phyloP scores from a whole-genome alignment of 2,888 invertebrate species.

The Drosophila buzzatii region DNA sequence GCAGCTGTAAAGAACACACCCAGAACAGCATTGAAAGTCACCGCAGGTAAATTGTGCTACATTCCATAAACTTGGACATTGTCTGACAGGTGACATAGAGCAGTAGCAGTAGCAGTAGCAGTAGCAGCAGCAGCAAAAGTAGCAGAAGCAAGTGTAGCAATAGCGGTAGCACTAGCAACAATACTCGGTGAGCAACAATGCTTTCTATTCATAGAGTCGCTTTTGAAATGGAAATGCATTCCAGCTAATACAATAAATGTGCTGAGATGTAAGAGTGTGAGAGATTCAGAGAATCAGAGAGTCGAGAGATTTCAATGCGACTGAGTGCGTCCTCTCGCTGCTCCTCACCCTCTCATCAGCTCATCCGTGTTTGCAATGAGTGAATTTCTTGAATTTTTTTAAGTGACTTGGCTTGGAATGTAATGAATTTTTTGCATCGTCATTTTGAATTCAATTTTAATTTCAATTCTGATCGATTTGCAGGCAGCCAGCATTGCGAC shows the following conservation, averaged over 20 bases:
- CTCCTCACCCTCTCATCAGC: background rate
- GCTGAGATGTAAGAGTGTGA: constrained; percentile 11
- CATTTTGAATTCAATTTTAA: constrained; percentile 34
- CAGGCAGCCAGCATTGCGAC: constrained; percentile 26
- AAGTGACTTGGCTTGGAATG: constrained; percentile 57
- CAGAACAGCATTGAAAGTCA: constrained; percentile 38
- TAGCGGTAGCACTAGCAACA: constrained; percentile 24
- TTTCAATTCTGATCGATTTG: constrained; percentile 57
- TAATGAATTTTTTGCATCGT: constrained; percentile 69
- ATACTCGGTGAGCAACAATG: constrained; percentile 42
- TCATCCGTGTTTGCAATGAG: constrained; percentile 30
- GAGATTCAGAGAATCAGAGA: constrained; percentile 15
- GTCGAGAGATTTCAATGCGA: constrained; percentile 39
- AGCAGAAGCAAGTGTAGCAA: background rate
- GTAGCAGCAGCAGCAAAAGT: background rate
- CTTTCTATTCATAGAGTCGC: constrained; percentile 51
- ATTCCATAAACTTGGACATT: constrained; percentile 45
- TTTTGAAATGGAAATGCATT: constrained; percentile 67
- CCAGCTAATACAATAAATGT: constrained; percentile 56
- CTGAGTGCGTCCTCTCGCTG: background rate
- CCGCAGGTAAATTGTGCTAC: constrained; percentile 44
- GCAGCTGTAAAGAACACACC: constrained; percentile 6
- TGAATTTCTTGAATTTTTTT: constrained; percentile 61
- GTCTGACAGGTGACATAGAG: constrained; percentile 35
- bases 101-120: constrained; percentile 8